Conservation (phyloP, 2,113 vertebrate species). For the Rhipidura dahli region DNA sequence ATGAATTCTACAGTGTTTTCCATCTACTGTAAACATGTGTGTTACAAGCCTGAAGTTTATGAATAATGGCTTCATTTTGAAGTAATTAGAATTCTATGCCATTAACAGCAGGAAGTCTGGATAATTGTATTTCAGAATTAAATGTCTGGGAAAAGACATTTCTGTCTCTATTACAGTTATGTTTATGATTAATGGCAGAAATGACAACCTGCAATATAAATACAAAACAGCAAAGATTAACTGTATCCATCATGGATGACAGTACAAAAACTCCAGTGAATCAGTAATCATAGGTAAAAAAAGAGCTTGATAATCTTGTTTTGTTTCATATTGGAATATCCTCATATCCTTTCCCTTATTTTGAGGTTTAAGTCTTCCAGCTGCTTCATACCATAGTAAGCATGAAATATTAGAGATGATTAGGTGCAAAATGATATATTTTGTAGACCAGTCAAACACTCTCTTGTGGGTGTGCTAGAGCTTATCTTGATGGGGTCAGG, state of each 20-base stretch:
- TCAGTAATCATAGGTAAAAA: slow-evolving; percentile 56
- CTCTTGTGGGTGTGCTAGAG: neutral
- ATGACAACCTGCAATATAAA: slow-evolving; percentile 74
- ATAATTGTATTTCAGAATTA: slow-evolving; percentile 78
- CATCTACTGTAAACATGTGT: slow-evolving; percentile 63
- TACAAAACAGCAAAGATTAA: slow-evolving; percentile 74
- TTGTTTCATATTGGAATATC: neutral
- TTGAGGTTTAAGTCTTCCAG: neutral
- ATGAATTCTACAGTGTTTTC: slow-evolving; percentile 44
- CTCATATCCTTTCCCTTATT: neutral
- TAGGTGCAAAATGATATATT: neutral
- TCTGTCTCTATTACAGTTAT: slow-evolving; percentile 71
- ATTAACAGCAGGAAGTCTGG: slow-evolving; percentile 73
- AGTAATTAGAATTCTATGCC: slow-evolving; percentile 75
- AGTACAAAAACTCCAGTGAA: slow-evolving; percentile 50
- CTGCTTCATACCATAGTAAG: neutral
- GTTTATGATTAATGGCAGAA: slow-evolving; percentile 74
- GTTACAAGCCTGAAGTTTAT: slow-evolving; percentile 57
- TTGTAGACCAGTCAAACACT: neutral
- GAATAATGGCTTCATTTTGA: slow-evolving; percentile 77
- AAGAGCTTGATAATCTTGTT: slow-evolving; percentile 2
- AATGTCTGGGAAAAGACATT: slow-evolving; percentile 72
- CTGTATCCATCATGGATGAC: slow-evolving; percentile 72
- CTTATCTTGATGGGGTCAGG: neutral
- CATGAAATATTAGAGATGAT: neutral